Percentiles rank a stretch among this genome's conserved stretches.
phyloP scores from a whole-genome alignment of 1,140 invertebrate genomes.

The Neodiprion lecontei region DNA sequence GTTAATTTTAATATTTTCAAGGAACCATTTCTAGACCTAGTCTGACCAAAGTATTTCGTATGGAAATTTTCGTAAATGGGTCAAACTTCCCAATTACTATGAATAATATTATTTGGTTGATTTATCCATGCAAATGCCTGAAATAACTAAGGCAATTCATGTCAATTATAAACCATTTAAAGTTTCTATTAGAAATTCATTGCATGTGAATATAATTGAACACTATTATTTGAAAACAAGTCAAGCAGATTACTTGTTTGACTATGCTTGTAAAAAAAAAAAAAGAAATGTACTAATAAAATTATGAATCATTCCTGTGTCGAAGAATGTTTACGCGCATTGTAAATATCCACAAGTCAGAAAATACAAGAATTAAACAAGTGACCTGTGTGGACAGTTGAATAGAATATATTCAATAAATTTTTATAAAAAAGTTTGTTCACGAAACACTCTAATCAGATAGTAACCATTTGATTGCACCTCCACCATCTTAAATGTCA shows the following conservation, averaged over 20 bases:
- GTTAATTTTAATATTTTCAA: neutral
- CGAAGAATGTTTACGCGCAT: too few relatives aligned
- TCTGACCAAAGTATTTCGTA: neutral
- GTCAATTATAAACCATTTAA: too few relatives aligned
- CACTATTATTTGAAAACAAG: neutral
- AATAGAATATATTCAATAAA: neutral
- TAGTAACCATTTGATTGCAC: neutral
- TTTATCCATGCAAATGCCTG: too few relatives aligned
- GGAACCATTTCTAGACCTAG: neutral
- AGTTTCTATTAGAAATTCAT: too few relatives aligned
- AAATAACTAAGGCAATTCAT: too few relatives aligned
- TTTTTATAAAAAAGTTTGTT: neutral
- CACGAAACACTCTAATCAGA: neutral
- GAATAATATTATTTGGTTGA: neutral
- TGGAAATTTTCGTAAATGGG: neutral
- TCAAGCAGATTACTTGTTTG: neutral
- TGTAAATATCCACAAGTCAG: too few relatives aligned
- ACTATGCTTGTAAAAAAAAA: too few relatives aligned
- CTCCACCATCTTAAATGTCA: neutral
- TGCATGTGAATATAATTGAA: neutral
- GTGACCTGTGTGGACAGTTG: too few relatives aligned
- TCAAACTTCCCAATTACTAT: neutral
- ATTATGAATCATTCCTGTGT: too few relatives aligned
- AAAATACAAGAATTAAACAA: too few relatives aligned
- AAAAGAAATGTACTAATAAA: too few relatives aligned